Evolutionary conservation across 2,113 vertebrate species (phyloP).

Genomic region (Nasalis larvatus): DNA sequence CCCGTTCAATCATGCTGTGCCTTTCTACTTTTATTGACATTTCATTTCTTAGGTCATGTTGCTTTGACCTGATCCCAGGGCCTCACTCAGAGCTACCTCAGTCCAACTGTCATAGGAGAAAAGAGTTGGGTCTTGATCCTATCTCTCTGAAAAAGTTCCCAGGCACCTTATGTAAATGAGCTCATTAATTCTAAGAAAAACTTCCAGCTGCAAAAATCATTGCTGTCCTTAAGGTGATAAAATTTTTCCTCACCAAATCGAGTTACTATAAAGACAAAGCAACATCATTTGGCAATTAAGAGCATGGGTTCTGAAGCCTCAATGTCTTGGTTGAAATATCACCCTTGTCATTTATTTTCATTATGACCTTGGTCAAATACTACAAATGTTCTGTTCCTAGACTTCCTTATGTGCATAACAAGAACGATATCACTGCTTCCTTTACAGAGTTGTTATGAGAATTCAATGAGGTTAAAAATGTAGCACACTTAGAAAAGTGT

Average conservation of each 20-base stretch:
- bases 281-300: not conserved
- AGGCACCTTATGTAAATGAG: not conserved
- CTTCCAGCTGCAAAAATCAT: not conserved
- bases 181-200: not conserved
- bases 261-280: not conserved
- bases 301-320: not conserved
- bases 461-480: not conserved
- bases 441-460: not conserved
- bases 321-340: not conserved
- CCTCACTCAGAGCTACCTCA: not conserved
- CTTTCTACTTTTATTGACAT: not conserved
- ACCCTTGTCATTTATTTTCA: not conserved
- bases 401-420: not conserved
- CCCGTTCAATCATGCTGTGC: not conserved
- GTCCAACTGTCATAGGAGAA: not conserved
- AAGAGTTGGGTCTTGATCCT: not conserved
- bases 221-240: not conserved
- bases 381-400: not conserved
- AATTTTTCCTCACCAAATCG: not conserved
- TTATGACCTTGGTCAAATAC: not conserved
- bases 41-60: not conserved
- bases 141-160: not conserved
- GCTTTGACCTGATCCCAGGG: not conserved
- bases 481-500: not conserved
- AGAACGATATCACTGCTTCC: not conserved